Evolutionary conservation across 2,888 invertebrate species (phyloP).

Genomic region (Phoronis australis): DNA sequence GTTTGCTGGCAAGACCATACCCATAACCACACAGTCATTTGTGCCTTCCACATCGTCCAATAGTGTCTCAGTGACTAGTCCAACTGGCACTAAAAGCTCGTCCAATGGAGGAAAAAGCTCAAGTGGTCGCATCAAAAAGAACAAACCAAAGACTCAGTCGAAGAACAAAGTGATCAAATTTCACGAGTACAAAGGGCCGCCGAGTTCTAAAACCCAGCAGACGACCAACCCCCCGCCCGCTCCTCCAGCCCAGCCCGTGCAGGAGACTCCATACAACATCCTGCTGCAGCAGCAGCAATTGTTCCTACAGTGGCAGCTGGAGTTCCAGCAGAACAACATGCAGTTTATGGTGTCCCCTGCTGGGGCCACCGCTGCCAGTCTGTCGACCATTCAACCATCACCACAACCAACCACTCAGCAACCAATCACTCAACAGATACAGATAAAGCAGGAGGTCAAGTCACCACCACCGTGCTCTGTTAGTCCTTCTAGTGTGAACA

Average conservation of each 20-base stretch:
- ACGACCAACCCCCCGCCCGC: constrained; percentile 10
- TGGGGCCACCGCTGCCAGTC: constrained; percentile 4
- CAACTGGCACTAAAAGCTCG: background rate
- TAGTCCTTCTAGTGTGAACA: constrained; percentile 4
- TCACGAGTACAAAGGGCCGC: constrained; percentile 80
- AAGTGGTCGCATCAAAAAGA: constrained; percentile 61
- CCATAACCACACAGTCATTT: constrained; percentile 20
- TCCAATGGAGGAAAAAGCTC: background rate
- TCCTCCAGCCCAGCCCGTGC: constrained; percentile 6
- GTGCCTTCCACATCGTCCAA: background rate
- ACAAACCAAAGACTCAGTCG: constrained; percentile 69
- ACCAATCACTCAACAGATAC: constrained; percentile 51
- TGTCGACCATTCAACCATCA: constrained; percentile 63
- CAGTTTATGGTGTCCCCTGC: constrained; percentile 12
- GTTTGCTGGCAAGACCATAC: too few species aligned
- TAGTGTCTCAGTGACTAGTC: constrained; percentile 1
- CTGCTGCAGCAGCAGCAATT: constrained; percentile 86
- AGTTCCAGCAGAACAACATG: constrained; percentile 67
- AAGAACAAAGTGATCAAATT: constrained; percentile 90
- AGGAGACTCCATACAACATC: constrained; percentile 37
- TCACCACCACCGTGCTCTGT: constrained; percentile 18
- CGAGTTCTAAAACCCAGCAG: constrained; percentile 66
- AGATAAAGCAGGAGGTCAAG: constrained; percentile 6
- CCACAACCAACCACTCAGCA: constrained; percentile 52
- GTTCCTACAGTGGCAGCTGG: constrained; percentile 79